Conservation (phyloP, 2,797 vertebrate genomes). For the Hozukius guyotensis region DNA sequence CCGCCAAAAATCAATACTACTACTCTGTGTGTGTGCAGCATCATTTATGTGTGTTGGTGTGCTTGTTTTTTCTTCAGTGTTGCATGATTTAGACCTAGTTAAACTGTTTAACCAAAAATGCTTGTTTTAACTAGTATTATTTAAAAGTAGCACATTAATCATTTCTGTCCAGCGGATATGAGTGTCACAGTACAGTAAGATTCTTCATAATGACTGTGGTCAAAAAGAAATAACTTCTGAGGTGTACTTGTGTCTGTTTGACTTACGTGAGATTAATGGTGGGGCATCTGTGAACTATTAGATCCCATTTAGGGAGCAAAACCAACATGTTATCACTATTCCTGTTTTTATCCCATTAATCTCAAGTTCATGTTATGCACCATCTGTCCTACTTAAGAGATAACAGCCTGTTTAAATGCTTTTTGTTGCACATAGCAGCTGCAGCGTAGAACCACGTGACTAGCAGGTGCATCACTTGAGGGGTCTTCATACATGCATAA, state of each 20-base stretch:
- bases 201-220: not conserved
- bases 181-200: not conserved
- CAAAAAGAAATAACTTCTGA: not conserved
- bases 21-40: constrained; percentile 34
- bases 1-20: constrained; percentile 68
- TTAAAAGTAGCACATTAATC: not conserved
- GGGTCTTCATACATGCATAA: constrained; percentile 40
- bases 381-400: constrained; percentile 33
- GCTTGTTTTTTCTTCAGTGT: constrained; percentile 8
- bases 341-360: constrained; percentile 12
- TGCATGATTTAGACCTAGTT: not conserved
- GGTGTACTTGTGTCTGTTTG: not conserved
- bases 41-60: constrained; percentile 6
- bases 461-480: constrained; percentile 56
- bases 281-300: not conserved
- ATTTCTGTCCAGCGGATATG: not conserved
- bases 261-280: not conserved
- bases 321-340: not conserved
- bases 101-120: not conserved
- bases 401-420: constrained; percentile 14
- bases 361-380: constrained; percentile 6
- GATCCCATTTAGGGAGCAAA: not conserved
- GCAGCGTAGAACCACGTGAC: constrained; percentile 14
- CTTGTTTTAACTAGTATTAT: not conserved
- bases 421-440: constrained; percentile 46